phyloP scores from a whole-genome alignment of 2,888 invertebrate species.

The Acronicta alni region DNA sequence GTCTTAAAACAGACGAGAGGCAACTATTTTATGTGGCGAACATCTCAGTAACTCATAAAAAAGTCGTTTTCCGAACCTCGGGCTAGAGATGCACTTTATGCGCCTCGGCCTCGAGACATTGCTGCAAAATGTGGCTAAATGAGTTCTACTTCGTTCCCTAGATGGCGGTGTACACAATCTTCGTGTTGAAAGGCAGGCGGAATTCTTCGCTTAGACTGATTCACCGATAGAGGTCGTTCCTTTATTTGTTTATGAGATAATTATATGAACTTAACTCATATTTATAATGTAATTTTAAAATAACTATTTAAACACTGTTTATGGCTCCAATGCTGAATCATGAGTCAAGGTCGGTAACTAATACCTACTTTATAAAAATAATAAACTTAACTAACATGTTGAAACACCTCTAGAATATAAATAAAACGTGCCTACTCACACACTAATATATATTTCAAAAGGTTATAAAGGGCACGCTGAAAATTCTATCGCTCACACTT shows the following conservation, averaged over 20 bases:
- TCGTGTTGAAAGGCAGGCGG: slow-evolving; percentile 29
- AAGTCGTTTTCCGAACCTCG: slow-evolving; percentile 46
- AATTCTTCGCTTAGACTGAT: slow-evolving; percentile 37
- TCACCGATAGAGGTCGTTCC: slow-evolving; percentile 61
- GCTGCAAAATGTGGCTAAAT: slow-evolving; percentile 65
- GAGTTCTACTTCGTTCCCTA: slow-evolving; percentile 62
- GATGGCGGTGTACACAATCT: slow-evolving; percentile 71
- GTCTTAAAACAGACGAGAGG: slow-evolving; percentile 20
- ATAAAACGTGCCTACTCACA: slow-evolving; percentile 19
- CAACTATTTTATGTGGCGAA: slow-evolving; percentile 30
- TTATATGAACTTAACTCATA: no score
- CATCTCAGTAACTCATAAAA: slow-evolving; percentile 40
- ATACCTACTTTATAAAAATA: background rate
- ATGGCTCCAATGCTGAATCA: no score
- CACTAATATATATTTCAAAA: slow-evolving; percentile 33
- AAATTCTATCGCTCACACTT: slow-evolving; percentile 51
- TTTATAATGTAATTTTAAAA: no score
- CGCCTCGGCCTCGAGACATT: slow-evolving; percentile 53
- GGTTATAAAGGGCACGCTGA: slow-evolving; percentile 36
- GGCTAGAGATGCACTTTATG: slow-evolving; percentile 60
- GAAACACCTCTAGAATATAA: slow-evolving; percentile 1
- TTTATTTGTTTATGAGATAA: slow-evolving; percentile 14
- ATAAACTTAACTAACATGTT: background rate
- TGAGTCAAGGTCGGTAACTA: no score
- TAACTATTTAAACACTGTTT: no score